Conservation (phyloP, 2,888 invertebrate genomes). For the Deroplatys truncata region DNA sequence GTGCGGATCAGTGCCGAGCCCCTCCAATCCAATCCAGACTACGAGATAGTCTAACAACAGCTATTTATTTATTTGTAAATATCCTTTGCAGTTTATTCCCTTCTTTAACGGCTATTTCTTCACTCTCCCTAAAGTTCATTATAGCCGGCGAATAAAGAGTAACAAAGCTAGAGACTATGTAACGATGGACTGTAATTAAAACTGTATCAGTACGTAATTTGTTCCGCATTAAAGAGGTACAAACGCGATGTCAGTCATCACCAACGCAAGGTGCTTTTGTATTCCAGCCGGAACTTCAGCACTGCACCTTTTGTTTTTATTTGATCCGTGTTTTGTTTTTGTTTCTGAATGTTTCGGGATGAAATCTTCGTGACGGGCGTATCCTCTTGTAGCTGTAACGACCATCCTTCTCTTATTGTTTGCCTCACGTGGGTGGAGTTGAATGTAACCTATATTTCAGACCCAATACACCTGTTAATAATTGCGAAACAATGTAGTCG, state of each 20-base stretch:
- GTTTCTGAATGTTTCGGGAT: background rate
- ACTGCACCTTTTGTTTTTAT: background rate
- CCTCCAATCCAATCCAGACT: too few relatives aligned
- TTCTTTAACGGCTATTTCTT: background rate
- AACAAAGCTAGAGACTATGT: background rate
- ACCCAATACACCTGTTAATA: background rate
- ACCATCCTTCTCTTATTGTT: background rate
- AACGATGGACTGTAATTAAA: too few relatives aligned
- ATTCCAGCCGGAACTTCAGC: background rate
- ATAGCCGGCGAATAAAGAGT: background rate
- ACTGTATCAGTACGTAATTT: background rate
- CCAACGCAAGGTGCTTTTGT: background rate
- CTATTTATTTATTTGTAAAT: background rate
- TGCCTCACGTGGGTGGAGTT: background rate
- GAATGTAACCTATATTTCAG: background rate
- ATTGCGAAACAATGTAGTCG: background rate
- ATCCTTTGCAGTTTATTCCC: background rate
- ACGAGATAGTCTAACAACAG: background rate
- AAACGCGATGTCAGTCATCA: background rate
- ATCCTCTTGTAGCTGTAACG: background rate
- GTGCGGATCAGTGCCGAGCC: too few relatives aligned
- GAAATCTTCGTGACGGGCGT: background rate
- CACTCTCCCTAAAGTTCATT: background rate
- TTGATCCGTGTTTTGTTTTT: background rate
- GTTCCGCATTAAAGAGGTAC: background rate